Conservation (phyloP, 1,140 invertebrate species). For the Drosophila orena region DNA sequence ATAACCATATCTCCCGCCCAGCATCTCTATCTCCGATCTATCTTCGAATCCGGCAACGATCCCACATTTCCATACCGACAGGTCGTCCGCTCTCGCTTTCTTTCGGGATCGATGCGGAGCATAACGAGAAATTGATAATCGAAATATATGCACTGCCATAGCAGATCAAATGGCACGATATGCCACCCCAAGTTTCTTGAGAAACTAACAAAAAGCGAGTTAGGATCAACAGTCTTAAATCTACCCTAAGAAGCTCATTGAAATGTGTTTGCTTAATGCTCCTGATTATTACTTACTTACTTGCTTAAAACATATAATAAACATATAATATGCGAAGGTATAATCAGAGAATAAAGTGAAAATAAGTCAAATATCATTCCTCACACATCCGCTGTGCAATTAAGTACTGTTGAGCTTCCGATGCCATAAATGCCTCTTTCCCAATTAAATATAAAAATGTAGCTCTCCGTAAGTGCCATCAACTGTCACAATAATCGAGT, state of each 20-base stretch:
- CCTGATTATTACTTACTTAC: no score
- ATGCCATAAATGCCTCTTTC: constrained; percentile 27
- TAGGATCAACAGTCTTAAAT: no score
- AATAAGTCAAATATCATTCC: background rate
- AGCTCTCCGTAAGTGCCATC: constrained; percentile 29
- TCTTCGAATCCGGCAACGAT: constrained; percentile 13
- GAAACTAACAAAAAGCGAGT: background rate
- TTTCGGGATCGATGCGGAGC: constrained; percentile 44
- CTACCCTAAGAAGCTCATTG: background rate
- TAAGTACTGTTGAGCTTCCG: background rate
- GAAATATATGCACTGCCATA: constrained; percentile 12
- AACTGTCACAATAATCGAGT: constrained; percentile 22
- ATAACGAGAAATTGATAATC: constrained; percentile 11
- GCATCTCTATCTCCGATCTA: constrained; percentile 46
- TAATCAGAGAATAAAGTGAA: background rate
- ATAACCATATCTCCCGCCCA: constrained; percentile 11
- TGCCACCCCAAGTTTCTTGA: background rate
- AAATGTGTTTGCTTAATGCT: no score
- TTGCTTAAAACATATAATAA: no score
- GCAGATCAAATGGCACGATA: constrained; percentile 7
- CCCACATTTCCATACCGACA: constrained; percentile 24
- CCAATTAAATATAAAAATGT: constrained; percentile 31
- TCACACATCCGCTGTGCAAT: constrained; percentile 9
- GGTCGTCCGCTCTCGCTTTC: constrained; percentile 71
- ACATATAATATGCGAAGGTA: background rate